These are phyloP conservation scores for Lasioglossum albipes DNA, from an alignment of 1,140 invertebrate species.

Conservation along the genomic window DNA sequence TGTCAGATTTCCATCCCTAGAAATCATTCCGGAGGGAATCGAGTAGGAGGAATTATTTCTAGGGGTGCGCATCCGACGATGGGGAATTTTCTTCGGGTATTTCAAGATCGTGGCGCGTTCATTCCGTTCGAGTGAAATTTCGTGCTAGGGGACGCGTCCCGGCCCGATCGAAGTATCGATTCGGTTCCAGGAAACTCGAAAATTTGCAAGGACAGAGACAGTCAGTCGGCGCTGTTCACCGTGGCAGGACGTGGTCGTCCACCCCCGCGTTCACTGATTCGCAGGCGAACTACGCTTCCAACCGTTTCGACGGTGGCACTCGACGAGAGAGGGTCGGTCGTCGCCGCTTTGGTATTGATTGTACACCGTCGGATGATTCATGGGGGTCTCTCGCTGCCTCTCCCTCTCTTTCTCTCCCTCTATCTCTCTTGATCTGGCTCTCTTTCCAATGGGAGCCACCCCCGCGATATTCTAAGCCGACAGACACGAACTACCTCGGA, in stretches of 20 bases:
- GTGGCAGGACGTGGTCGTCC: not conserved
- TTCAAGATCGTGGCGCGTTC: too few species aligned
- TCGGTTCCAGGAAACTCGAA: slow-evolving; percentile 7
- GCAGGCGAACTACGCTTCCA: slow-evolving; percentile 45
- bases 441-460: slow-evolving; percentile 38
- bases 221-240: too few species aligned
- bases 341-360: slow-evolving; percentile 71
- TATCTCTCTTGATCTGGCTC: too few species aligned
- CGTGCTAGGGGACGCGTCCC: too few species aligned
- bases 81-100: too few species aligned
- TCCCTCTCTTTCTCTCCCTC: too few species aligned
- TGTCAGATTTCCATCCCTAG: too few species aligned
- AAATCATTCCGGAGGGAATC: too few species aligned
- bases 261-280: slow-evolving; percentile 14
- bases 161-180: slow-evolving; percentile 37
- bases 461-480: slow-evolving; percentile 70
- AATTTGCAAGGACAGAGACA: not conserved
- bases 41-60: too few species aligned
- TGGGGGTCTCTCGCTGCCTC: slow-evolving; percentile 60
- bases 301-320: slow-evolving; percentile 37
- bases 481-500: slow-evolving; percentile 48
- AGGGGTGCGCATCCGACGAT: too few species aligned
- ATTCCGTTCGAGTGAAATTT: too few species aligned
- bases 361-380: slow-evolving; percentile 72
- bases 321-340: slow-evolving; percentile 49